These are phyloP conservation scores for Apantesis nais DNA, from an alignment of 2,888 invertebrate genomes.

Conservation along the genomic window DNA sequence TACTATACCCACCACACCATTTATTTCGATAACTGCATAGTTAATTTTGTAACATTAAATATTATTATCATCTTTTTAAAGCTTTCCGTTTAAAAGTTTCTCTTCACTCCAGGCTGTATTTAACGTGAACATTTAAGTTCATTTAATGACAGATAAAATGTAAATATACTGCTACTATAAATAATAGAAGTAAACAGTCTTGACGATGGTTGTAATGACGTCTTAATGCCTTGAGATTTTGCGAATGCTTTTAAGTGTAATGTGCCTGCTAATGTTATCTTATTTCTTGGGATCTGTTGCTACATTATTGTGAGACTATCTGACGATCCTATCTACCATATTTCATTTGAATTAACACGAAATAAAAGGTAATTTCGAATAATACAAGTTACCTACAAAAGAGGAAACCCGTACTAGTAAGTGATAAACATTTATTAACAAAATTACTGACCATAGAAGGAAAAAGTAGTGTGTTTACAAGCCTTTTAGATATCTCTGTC, in stretches of 20 bases:
- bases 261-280: slow-evolving; percentile 12
- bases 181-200: slow-evolving; percentile 10
- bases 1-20: background rate
- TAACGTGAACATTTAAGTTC: slow-evolving; percentile 11
- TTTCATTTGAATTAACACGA: background rate
- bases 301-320: background rate
- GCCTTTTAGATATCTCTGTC: no score
- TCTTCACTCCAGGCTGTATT: slow-evolving; percentile 10
- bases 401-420: background rate
- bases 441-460: background rate
- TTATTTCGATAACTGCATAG: background rate
- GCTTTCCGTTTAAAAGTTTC: slow-evolving; percentile 11
- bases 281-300: background rate
- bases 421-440: background rate
- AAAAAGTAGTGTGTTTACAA: background rate
- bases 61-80: slow-evolving; percentile 14
- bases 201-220: slow-evolving; percentile 12
- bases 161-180: slow-evolving; percentile 14
- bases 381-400: background rate
- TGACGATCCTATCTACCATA: background rate
- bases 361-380: background rate
- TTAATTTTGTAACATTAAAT: slow-evolving; percentile 9
- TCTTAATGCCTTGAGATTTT: slow-evolving; percentile 11
- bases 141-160: slow-evolving; percentile 17
- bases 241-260: slow-evolving; percentile 14